Evolutionary conservation across 2,113 vertebrate species (phyloP), one percentile per base, ranked within the genome.

Genomic region (Prochilodus magdalenae): DNA sequence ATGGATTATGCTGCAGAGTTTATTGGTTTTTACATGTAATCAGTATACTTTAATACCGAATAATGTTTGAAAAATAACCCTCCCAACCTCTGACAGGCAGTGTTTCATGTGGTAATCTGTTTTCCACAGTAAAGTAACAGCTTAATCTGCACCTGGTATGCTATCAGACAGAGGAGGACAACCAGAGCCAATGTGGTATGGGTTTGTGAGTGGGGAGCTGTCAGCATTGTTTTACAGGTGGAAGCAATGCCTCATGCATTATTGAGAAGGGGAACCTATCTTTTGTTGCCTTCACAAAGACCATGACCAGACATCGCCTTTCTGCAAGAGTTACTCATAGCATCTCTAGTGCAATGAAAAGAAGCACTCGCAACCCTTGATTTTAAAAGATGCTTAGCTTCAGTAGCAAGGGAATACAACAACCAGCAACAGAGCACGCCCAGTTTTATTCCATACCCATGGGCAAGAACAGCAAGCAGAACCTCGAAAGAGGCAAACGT

Each of bases 191-290:
- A 18, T 67, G 69, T 65, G 14, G 51, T 24, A 12, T 13, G 7
- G 30, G 24, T 71, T 80, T 77, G 51, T 81, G 53, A 65, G 51
- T 75, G 77, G 22, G 29, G 27, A 63, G n/a, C 65, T 80, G 79
- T 62, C 76, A 74, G 77, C 18, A 63, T 49, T 49, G 69, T 72
- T 81, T 77, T 77, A 78, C 67, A 57, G 53, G 24, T 26, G 49
- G 26, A 57, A 67, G 80, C 51, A 24, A 70, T 78, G 65, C 53
- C 63, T 85, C 18, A 75, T 79, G 63, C 78, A 85, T 85, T 74
- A 75, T 82, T 73, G 18, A 73, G 69, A n/a, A 12, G 30, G 57
- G 55, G 22, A 47, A 62, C 67, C 55, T 63, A 53, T 27, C 36
- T 80, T 51, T 47, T 82, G 75, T 75, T 81, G 73, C 73, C 30